phyloP scores from a whole-genome alignment of 2,113 vertebrate genomes.

The Cnemophilus loriae region DNA sequence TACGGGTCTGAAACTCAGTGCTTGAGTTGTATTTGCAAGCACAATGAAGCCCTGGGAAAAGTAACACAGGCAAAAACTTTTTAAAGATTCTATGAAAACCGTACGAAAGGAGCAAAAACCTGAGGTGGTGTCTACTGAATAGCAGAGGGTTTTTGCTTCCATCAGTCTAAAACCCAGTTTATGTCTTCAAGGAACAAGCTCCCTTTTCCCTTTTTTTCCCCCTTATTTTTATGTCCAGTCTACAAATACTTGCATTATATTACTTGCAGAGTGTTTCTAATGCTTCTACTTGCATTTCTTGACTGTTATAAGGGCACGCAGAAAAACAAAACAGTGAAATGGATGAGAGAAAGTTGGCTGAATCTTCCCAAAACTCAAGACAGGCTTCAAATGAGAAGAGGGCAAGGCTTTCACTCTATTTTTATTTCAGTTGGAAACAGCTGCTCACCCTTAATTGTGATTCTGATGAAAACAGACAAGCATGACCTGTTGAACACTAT shows the following conservation, averaged over 20 bases:
- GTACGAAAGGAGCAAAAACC: not conserved
- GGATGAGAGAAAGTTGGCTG: not conserved
- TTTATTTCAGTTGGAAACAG: slow-evolving; percentile 1
- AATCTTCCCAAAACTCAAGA: not conserved
- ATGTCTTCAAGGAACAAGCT: not conserved
- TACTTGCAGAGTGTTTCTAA: not conserved
- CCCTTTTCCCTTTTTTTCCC: not conserved
- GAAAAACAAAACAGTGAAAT: slow-evolving; percentile 8
- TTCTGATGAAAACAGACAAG: slow-evolving; percentile 55
- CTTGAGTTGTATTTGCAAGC: not conserved
- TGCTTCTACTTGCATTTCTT: not conserved
- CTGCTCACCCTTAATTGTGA: slow-evolving; percentile 53
- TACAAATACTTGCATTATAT: not conserved
- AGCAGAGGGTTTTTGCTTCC: not conserved
- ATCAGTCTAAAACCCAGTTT: not conserved
- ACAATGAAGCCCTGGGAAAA: not conserved
- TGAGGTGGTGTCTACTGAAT: not conserved
- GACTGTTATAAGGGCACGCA: not conserved
- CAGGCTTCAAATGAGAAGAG: not conserved
- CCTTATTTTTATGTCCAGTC: not conserved
- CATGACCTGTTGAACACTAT: slow-evolving; percentile 57
- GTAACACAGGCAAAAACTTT: not conserved
- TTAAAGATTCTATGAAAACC: not conserved
- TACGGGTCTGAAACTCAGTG: not conserved
- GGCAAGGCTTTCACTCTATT: not conserved